Conservation (phyloP, 2,113 vertebrate species). For the Aplodontia rufa region DNA sequence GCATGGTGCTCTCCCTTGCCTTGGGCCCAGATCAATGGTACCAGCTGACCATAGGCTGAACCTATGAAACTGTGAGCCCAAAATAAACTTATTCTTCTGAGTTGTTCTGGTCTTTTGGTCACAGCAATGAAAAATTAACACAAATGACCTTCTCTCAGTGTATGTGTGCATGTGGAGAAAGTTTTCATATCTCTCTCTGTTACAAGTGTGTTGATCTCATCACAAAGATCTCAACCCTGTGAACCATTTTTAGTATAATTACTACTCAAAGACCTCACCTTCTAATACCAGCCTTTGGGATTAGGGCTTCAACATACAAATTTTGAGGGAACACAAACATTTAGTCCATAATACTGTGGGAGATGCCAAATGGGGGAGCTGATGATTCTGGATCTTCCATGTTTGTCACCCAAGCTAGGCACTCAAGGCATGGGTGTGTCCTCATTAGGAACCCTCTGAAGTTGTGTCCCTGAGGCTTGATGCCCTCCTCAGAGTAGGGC, state of each 20-base stretch:
- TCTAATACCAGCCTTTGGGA: neutral
- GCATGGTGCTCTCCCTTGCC: too few species aligned
- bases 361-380: neutral
- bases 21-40: too few species aligned
- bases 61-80: too few species aligned
- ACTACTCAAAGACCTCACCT: too few species aligned
- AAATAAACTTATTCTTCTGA: too few species aligned
- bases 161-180: fast-evolving
- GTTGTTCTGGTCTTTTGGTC: too few species aligned
- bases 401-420: neutral
- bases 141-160: neutral
- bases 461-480: neutral
- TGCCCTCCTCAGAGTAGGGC: neutral
- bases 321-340: neutral
- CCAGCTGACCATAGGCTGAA: too few species aligned
- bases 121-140: too few species aligned
- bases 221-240: neutral
- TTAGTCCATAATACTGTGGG: neutral
- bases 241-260: neutral
- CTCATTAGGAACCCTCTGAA: neutral
- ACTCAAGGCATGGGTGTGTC: neutral
- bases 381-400: neutral
- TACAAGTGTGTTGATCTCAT: neutral
- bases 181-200: too few species aligned
- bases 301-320: neutral